Conservation (phyloP, 2,797 vertebrate species). For the Enteromius argenteus region DNA sequence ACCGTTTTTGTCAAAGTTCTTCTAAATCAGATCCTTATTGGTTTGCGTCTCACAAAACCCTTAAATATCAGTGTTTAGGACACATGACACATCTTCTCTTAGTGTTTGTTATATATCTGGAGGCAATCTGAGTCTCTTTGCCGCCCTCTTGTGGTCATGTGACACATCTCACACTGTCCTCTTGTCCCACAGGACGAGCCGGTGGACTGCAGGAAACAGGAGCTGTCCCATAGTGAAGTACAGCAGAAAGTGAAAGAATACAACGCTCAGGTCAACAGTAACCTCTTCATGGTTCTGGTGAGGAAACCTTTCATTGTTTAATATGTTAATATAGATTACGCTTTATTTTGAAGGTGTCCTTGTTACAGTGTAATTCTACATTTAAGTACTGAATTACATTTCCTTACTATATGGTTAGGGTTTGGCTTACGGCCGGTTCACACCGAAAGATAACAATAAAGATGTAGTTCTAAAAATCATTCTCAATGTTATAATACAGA, state of each 20-base stretch:
- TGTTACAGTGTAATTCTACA: not conserved
- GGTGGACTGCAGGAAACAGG: conserved; percentile 81
- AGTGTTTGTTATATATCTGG: not conserved
- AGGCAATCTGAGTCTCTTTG: not conserved
- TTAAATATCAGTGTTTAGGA: not conserved
- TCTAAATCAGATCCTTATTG: not conserved
- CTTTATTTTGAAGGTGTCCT: not conserved
- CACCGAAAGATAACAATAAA: not conserved
- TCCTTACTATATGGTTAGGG: not conserved
- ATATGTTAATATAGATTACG: too few species aligned
- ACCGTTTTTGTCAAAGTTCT: not conserved
- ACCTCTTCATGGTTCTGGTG: conserved; percentile 95
- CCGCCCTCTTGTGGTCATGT: not conserved
- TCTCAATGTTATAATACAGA: too few species aligned
- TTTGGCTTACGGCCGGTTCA: not conserved
- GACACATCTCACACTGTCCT: not conserved
- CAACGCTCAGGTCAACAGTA: conserved; percentile 93
- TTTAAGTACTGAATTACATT: not conserved
- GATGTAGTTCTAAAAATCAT: not conserved
- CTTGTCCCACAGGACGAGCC: conserved; percentile 85
- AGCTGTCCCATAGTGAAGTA: conserved; percentile 83
- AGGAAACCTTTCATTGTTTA: conserved; percentile 40
- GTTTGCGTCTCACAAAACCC: not conserved
- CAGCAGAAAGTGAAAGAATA: conserved; percentile 94
- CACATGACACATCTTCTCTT: not conserved